Conservation (phyloP, 2,888 invertebrate species). For the Boloria euphrosyne region DNA sequence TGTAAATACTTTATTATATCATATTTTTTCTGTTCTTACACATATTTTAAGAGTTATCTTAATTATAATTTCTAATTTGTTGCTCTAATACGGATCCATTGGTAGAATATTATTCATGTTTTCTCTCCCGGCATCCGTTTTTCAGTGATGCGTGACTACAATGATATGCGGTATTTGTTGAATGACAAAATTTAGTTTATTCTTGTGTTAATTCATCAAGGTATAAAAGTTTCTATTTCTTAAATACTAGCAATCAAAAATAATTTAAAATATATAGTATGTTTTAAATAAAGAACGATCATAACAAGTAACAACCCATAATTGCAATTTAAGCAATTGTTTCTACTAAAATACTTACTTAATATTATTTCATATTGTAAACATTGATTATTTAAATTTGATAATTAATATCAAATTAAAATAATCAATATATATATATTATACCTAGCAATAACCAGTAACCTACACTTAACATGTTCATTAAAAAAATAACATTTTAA, state of each 20-base stretch:
- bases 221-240: not conserved
- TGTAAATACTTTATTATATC: no score
- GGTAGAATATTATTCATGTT: constrained; percentile 49
- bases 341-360: no score
- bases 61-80: constrained; percentile 27
- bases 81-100: constrained; percentile 24
- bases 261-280: no score
- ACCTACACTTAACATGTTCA: no score
- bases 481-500: not conserved
- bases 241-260: not conserved
- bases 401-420: no score
- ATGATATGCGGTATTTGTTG: constrained; percentile 33
- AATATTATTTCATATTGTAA: no score
- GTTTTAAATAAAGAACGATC: no score
- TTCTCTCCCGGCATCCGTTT: constrained; percentile 61
- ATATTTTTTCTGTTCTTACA: not conserved
- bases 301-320: no score
- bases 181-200: constrained; percentile 26
- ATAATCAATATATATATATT: no score
- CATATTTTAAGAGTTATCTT: constrained; percentile 23
- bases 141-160: constrained; percentile 40
- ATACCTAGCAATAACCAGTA: no score
- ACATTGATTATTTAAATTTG: no score
- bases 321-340: no score
- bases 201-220: constrained; percentile 8